A percentile compares a stretch with the other conserved stretches of the same genome.
Evolutionary conservation across 1,140 invertebrate genomes (phyloP).

Genomic region (Cephus cinctus): DNA sequence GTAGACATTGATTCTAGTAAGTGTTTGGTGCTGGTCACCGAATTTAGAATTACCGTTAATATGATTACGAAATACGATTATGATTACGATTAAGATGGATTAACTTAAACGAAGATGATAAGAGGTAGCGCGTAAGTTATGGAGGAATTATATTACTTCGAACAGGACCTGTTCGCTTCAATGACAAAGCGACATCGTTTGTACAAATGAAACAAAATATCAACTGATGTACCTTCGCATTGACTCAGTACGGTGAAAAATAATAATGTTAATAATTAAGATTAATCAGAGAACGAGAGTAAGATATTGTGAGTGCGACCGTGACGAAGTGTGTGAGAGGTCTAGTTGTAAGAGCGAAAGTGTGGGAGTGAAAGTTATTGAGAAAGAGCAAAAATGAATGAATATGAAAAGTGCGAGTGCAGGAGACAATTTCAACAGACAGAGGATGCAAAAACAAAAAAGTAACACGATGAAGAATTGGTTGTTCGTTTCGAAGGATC

Average conservation of each 20-base stretch:
- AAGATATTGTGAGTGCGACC: too few species aligned
- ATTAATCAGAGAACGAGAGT: not conserved
- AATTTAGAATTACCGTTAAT: conserved; percentile 46
- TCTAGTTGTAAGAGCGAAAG: too few species aligned
- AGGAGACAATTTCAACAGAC: too few species aligned
- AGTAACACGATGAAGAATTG: too few species aligned
- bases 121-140: not conserved
- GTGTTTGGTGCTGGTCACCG: conserved; percentile 56
- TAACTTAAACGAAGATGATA: conserved; percentile 15
- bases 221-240: conserved; percentile 9
- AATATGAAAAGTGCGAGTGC: too few species aligned
- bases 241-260: conserved; percentile 9
- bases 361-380: too few species aligned
- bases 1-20: conserved; percentile 53
- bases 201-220: conserved; percentile 11
- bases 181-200: conserved; percentile 1
- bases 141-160: not conserved
- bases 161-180: not conserved
- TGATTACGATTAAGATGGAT: conserved; percentile 27
- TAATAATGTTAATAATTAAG: conserved; percentile 1
- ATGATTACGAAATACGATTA: conserved; percentile 29
- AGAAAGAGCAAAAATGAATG: not conserved
- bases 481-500: conserved; percentile 3
- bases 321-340: too few species aligned
- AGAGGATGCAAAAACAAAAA: too few species aligned